These are phyloP conservation scores for Drosophila colorata DNA, from an alignment of 2,888 invertebrate species.

Conservation along the genomic window DNA sequence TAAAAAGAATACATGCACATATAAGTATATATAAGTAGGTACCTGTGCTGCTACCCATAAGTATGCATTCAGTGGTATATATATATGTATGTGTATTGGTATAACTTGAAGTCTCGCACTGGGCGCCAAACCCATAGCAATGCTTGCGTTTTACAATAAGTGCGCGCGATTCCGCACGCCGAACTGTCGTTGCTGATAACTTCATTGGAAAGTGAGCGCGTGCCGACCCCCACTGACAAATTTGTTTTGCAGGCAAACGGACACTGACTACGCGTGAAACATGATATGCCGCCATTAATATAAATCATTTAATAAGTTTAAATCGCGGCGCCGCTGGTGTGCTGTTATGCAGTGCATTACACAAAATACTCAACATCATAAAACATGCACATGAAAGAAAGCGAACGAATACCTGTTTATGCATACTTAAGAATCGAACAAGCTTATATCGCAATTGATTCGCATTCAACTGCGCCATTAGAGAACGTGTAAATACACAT, in stretches of 20 bases:
- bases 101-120: conserved; percentile 20
- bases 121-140: conserved; percentile 45
- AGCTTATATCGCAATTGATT: conserved; percentile 19
- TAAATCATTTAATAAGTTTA: conserved; percentile 81
- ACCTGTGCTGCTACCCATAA: no score
- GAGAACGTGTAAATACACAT: conserved; percentile 1
- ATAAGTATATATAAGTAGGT: no score
- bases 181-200: conserved; percentile 66
- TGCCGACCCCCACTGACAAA: conserved; percentile 85
- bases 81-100: no score
- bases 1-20: not conserved
- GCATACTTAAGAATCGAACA: conserved; percentile 17
- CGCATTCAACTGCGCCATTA: not conserved
- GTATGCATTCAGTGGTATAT: no score
- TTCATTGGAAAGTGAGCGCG: conserved; percentile 81
- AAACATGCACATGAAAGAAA: conserved; percentile 36
- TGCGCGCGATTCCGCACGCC: conserved; percentile 38
- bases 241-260: conserved; percentile 75
- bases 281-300: conserved; percentile 83
- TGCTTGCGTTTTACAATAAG: conserved; percentile 25
- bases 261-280: conserved; percentile 81
- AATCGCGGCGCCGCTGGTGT: conserved; percentile 55
- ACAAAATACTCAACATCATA: conserved; percentile 40
- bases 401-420: conserved; percentile 35
- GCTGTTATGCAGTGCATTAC: conserved; percentile 38